Evolutionary conservation across 2,797 vertebrate genomes (phyloP).

Genomic region (Hypotaenidia okinawae): DNA sequence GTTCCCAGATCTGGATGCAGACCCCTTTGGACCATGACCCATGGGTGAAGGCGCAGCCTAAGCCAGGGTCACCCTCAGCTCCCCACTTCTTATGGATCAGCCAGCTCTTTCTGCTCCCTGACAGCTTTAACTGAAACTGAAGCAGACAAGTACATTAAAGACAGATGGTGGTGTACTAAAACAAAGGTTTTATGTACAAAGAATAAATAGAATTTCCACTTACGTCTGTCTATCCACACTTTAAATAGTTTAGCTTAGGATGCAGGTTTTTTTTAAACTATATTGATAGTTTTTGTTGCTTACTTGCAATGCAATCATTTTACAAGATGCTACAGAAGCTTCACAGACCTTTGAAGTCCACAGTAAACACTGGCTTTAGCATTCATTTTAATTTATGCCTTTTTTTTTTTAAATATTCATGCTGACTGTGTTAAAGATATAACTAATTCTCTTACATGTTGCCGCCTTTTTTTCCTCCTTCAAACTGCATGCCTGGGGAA

Average conservation of each 20-base stretch:
- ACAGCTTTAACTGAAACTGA: neutral
- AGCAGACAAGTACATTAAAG: neutral
- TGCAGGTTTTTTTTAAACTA: neutral
- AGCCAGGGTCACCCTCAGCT: rapidly evolving
- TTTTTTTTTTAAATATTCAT: neutral
- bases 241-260: neutral
- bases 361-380: neutral
- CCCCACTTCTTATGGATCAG: neutral
- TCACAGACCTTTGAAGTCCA: neutral
- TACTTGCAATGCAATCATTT: neutral
- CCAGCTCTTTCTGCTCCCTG: neutral
- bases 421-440: neutral
- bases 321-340: neutral
- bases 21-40: neutral
- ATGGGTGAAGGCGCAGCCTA: neutral
- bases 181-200: constrained; percentile 2
- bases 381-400: neutral
- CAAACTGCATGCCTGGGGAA: neutral
- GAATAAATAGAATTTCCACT: constrained; percentile 8
- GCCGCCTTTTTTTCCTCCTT: neutral
- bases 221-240: neutral
- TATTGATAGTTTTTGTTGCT: neutral
- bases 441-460: neutral
- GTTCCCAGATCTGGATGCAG: neutral
- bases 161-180: neutral